Conservation (phyloP, 2,888 invertebrate species). For the Cartodere bifasciata region DNA sequence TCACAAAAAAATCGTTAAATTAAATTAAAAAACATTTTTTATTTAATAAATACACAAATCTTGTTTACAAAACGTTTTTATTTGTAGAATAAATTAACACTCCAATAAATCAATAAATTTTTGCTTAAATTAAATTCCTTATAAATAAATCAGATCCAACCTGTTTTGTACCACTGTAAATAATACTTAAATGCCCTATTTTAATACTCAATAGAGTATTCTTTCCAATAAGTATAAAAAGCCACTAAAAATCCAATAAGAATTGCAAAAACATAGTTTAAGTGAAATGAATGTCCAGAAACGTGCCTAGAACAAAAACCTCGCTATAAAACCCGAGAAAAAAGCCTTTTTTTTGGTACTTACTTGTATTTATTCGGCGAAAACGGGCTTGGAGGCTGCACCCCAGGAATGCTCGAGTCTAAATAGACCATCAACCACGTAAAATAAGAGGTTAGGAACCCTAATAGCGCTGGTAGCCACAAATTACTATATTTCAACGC, state of each 20-base stretch:
- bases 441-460: conserved; percentile 39
- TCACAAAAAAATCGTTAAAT: too few relatives aligned
- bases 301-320: conserved; percentile 24
- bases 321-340: conserved; percentile 3
- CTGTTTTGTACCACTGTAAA: too few relatives aligned
- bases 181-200: too few relatives aligned
- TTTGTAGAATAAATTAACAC: too few relatives aligned
- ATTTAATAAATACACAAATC: too few relatives aligned
- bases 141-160: too few relatives aligned
- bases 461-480: conserved; percentile 35
- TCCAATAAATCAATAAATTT: too few relatives aligned
- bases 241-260: conserved; percentile 36
- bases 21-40: too few relatives aligned
- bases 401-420: conserved; percentile 47
- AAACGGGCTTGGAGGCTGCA: conserved; percentile 46
- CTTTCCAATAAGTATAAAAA: conserved; percentile 31
- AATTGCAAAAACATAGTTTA: conserved; percentile 39
- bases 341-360: not conserved
- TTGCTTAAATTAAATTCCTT: too few relatives aligned
- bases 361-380: conserved; percentile 40
- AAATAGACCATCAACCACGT: conserved; percentile 47
- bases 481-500: conserved; percentile 27
- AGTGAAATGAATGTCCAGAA: conserved; percentile 33
- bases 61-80: too few relatives aligned
- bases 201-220: conserved; percentile 18